Evolutionary conservation across 1,140 invertebrate species (phyloP).

Genomic region (Pachyrhynchus sulphureomaculatus): DNA sequence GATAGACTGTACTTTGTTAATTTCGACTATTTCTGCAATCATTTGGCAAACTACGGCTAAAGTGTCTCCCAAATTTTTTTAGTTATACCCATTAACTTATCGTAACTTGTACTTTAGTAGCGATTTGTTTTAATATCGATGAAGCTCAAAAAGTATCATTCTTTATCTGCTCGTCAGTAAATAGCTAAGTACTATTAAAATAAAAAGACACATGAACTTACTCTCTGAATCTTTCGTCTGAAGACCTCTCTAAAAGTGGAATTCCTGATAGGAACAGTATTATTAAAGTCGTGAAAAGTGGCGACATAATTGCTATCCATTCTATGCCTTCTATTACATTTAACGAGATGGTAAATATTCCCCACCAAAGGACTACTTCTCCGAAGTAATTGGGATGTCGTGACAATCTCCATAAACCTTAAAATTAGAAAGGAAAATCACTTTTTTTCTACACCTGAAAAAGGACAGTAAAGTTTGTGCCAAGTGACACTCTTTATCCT

Average conservation of each 20-base stretch:
- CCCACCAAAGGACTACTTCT: conserved; percentile 92
- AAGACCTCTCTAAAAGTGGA: conserved; percentile 78
- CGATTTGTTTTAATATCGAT: too few relatives aligned
- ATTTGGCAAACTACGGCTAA: too few relatives aligned
- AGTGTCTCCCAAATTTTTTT: too few relatives aligned
- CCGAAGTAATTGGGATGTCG: conserved; percentile 96
- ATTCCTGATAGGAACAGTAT: conserved; percentile 88
- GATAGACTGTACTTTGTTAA: too few relatives aligned
- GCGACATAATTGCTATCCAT: conserved; percentile 83
- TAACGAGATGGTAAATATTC: conserved; percentile 85
- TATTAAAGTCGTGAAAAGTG: conserved; percentile 84
- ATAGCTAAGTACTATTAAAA: too few relatives aligned
- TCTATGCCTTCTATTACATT: conserved; percentile 80
- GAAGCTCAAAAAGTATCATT: too few relatives aligned
- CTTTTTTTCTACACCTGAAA: not conserved
- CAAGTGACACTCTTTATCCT: not conserved
- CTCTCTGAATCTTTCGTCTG: conserved; percentile 86
- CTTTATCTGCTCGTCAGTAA: too few relatives aligned
- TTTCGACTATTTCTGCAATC: too few relatives aligned
- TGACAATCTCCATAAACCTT: conserved; percentile 85
- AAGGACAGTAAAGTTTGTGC: not conserved
- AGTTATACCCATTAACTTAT: too few relatives aligned
- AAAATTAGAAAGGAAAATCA: too few relatives aligned
- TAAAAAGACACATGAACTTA: conserved; percentile 55
- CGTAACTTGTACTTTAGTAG: too few relatives aligned